These are phyloP conservation scores for Brachyopa scutellaris DNA, from an alignment of 2,888 invertebrate genomes.

Conservation along the genomic window DNA sequence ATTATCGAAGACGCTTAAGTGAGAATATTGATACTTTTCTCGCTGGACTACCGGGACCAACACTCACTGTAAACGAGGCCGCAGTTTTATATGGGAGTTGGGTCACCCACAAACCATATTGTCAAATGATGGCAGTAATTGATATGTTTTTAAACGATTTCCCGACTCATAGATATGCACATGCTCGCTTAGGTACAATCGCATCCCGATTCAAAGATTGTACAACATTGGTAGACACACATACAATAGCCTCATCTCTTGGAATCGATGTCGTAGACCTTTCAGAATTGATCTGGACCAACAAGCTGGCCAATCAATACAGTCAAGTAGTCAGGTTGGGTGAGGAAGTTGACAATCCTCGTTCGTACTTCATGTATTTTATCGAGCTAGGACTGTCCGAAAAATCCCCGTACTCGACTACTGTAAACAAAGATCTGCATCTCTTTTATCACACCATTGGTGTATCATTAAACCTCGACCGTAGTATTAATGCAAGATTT, in stretches of 20 bases:
- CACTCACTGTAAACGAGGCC: too few relatives aligned
- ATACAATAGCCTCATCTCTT: not conserved
- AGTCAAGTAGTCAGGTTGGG: not conserved
- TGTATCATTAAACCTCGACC: not conserved
- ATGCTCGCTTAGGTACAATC: not conserved
- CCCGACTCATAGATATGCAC: not conserved
- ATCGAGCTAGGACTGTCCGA: not conserved
- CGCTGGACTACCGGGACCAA: too few relatives aligned
- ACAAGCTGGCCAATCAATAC: not conserved
- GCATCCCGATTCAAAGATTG: not conserved
- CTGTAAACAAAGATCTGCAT: not conserved
- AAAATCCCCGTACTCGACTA: not conserved
- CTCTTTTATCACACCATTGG: not conserved
- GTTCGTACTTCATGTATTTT: not conserved
- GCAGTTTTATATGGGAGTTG: too few relatives aligned
- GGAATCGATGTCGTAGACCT: not conserved
- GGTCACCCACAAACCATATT: not conserved
- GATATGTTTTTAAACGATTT: not conserved
- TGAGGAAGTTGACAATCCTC: not conserved
- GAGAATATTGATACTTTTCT: too few relatives aligned
- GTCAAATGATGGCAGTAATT: not conserved
- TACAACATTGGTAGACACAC: not conserved
- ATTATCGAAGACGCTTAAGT: too few relatives aligned
- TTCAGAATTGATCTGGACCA: not conserved
- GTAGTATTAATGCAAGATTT: not conserved